Evolutionary conservation across 2,888 invertebrate species (phyloP), one percentile per base, ranked within the genome.

Genomic region (Acleris literana): DNA sequence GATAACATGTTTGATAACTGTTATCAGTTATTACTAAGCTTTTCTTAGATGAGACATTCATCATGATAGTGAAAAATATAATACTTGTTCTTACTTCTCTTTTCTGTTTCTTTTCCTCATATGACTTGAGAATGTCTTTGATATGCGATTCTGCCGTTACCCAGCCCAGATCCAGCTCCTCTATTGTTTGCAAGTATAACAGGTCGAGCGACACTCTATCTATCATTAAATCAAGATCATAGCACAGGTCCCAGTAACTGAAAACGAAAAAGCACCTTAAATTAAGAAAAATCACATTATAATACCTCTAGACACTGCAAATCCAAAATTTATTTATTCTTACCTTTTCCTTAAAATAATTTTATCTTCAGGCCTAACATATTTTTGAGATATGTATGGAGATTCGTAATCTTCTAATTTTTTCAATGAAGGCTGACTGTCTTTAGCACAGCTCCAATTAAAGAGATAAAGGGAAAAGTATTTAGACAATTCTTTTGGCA

Each of bases 331-430:
- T 9, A n/a, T n/a, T 29, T 20, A 16, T 4, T 20, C 51, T 62
- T 62, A 66, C 66, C 66, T 52, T 93, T 97, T 99, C 77, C 97
- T 94, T 72, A 99, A 93, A 72, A 98, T 95, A 86, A 99, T 95
- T 91, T 95, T 96, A 82, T 95, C 95, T 71, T 95, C 95, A 70
- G 95, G 95, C 73, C 92, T 86, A 68, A 96, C 94, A 85, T 96
- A 95, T 83, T 96, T 96, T 74, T 97, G 95, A 62, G 99, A 98
- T 89, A 99, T 96, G 90, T 96, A 97, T 1, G 99, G 99, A 72
- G 98, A 97, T 93, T 99, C 99, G 93, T 98, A 99, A 86, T 99
- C 97, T 91, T 99, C 97, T 71, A 99, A 92, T 85, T 97, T 97
- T 74, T 99, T 95, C 70, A 98, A 92, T 77, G 98, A 95, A 92